Evolutionary conservation across 2,888 invertebrate species (phyloP), one percentile per base, ranked within the genome.

Genomic region (Phymatocera aterrima): DNA sequence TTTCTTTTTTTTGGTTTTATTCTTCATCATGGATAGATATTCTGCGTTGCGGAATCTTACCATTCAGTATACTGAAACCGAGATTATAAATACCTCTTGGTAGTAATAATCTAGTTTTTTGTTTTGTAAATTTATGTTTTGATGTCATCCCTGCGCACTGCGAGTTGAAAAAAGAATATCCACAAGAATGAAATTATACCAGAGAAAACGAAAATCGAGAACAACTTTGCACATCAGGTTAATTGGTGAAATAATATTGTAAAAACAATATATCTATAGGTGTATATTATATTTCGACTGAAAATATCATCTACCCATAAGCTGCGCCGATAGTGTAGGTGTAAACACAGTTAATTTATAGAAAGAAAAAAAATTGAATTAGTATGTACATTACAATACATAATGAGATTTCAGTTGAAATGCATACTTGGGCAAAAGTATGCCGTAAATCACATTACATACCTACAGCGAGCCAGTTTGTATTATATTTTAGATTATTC

Each of bases 271-370:
- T 24, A n/a, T n/a, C n/a, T n/a, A n/a, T n/a, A n/a, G n/a, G n/a
- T n/a, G n/a, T n/a, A n/a, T n/a, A n/a, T n/a, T n/a, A n/a, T n/a
- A 57, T 60, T 75, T 51, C 12, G 40, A 75, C 57, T 75, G 75
- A 75, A 43, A 75, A 15, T 72, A 72, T 72, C 34, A 72, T 51
- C 51, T 34, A 72, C 34, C n/a, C 18, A 51, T 72, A 72, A 48
- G 72, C 48, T 72, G 34, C 72, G 34, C 72, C 48, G 72, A 43
- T 72, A 72, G 31, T 72, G 18, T 68, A 28, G 10, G 8, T n/a
- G n/a, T n/a, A 6, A 46, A 72, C 34, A 72, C 34, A 15, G 8
- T 72, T 10, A 72, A 18, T 51, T 51, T 48, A n/a, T 31, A 31
- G 15, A n/a, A 31, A 72, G 1, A 51, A 10, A 3, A 28, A 51